These are phyloP conservation scores for Creontiades dilutus DNA, from an alignment of 2,888 invertebrate genomes.

Conservation along the genomic window DNA sequence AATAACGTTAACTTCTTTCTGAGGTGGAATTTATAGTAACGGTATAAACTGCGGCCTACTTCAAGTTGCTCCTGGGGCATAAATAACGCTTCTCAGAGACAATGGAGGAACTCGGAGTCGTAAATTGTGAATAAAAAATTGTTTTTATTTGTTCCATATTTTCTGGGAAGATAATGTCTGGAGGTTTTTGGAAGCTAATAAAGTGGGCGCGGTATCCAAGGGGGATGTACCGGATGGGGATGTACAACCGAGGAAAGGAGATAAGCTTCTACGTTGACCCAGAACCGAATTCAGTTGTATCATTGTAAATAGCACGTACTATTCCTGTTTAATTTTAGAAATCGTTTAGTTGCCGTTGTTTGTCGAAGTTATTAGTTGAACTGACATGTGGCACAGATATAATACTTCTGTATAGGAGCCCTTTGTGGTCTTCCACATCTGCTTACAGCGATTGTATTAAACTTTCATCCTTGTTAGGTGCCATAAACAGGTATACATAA, in stretches of 20 bases:
- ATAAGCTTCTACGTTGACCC: background rate
- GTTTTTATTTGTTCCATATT: background rate
- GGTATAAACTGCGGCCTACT: too few species aligned
- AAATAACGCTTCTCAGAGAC: background rate
- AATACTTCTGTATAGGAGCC: too few species aligned
- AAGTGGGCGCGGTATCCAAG: background rate
- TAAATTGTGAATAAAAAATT: slow-evolving; percentile 11
- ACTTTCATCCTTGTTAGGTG: too few species aligned
- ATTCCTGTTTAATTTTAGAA: background rate
- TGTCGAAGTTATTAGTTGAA: too few species aligned
- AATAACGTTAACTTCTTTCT: too few species aligned
- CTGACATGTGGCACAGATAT: too few species aligned
- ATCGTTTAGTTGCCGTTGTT: too few species aligned
- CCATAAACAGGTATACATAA: too few species aligned
- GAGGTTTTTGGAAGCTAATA: background rate
- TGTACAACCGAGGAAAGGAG: background rate
- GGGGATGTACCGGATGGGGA: background rate
- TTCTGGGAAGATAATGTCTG: background rate
- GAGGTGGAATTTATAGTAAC: too few species aligned
- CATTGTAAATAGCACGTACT: background rate
- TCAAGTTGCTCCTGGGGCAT: background rate
- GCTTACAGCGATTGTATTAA: too few species aligned
- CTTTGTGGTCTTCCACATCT: too few species aligned
- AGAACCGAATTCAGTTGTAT: background rate
- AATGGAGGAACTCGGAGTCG: background rate